phyloP scores from a whole-genome alignment of 2,888 invertebrate species.

The Drosophila rellima region DNA sequence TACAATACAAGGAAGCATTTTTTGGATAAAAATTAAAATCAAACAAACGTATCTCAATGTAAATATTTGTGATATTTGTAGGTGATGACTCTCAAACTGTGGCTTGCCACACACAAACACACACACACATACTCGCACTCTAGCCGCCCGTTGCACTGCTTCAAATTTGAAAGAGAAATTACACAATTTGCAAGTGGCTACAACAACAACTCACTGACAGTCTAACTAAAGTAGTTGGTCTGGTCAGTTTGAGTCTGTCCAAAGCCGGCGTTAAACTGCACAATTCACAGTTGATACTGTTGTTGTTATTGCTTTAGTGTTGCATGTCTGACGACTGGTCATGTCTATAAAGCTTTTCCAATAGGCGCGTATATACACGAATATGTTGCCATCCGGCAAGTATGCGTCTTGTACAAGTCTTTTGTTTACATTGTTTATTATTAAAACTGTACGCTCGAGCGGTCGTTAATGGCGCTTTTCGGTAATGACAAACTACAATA shows the following conservation, averaged over 20 bases:
- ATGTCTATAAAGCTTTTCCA: constrained; percentile 24
- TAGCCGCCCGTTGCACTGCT: constrained; percentile 27
- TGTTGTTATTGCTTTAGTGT: constrained; percentile 32
- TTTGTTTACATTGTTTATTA: constrained; percentile 56
- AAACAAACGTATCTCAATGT: constrained; percentile 32
- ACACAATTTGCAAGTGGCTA: constrained; percentile 46
- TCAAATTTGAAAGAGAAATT: constrained; percentile 52
- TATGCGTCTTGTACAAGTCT: constrained; percentile 70
- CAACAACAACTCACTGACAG: constrained; percentile 24
- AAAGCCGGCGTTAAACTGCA: constrained; percentile 57
- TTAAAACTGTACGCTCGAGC: constrained; percentile 39
- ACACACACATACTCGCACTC: constrained; percentile 3
- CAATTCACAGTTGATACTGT: constrained; percentile 42
- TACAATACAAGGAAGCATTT: constrained; percentile 30
- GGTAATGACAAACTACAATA: constrained; percentile 49
- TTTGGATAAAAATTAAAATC: constrained; percentile 34
- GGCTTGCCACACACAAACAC: constrained; percentile 24
- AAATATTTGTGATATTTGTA: constrained; percentile 37
- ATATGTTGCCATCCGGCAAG: constrained; percentile 22
- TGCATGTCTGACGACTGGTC: constrained; percentile 44
- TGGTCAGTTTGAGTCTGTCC: constrained; percentile 52
- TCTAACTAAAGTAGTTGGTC: constrained; percentile 51
- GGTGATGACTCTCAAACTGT: constrained; percentile 36
- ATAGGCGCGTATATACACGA: constrained; percentile 9
- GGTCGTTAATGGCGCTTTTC: constrained; percentile 35